A percentile compares a stretch with the other conserved stretches of the same genome.
These are phyloP conservation scores for Mesoclemmys tuberculata DNA, from an alignment of 2,113 vertebrate genomes.

Conservation along the genomic window DNA sequence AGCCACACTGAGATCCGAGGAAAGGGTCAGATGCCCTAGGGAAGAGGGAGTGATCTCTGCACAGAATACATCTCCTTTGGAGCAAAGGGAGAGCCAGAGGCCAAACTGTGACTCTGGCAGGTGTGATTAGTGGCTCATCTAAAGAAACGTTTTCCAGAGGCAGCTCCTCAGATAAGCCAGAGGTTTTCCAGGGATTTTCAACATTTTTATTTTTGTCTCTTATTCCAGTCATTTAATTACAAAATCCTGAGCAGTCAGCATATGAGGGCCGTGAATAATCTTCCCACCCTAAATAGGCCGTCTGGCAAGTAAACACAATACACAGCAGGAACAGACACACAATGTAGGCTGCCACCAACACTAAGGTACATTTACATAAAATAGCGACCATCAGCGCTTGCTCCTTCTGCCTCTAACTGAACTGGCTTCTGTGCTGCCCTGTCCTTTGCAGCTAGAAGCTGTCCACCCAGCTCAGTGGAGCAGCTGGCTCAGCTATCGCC, in stretches of 20 bases:
- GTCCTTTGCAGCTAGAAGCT: background rate
- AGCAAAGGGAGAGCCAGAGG: background rate
- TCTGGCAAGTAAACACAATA: background rate
- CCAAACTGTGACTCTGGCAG: background rate
- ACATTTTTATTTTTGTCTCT: background rate
- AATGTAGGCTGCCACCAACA: background rate
- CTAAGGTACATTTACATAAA: background rate
- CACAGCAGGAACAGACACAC: background rate
- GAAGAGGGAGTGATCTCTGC: background rate
- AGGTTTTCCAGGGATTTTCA: background rate
- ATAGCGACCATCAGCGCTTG: background rate
- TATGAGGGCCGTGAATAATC: background rate
- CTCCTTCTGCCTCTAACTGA: background rate
- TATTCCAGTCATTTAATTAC: background rate
- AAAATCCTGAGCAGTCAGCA: background rate
- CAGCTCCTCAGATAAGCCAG: no score
- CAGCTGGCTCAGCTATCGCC: background rate
- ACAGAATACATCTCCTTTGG: background rate
- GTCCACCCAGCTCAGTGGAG: background rate
- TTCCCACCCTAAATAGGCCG: background rate
- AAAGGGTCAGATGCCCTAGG: background rate
- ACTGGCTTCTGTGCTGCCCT: background rate
- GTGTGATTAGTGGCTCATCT: background rate
- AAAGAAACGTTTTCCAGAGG: no score
- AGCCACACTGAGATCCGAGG: no score